These are phyloP conservation scores for Metridium senile DNA, from an alignment of 92 coral and sea anemone genomes.

Conservation along the genomic window DNA sequence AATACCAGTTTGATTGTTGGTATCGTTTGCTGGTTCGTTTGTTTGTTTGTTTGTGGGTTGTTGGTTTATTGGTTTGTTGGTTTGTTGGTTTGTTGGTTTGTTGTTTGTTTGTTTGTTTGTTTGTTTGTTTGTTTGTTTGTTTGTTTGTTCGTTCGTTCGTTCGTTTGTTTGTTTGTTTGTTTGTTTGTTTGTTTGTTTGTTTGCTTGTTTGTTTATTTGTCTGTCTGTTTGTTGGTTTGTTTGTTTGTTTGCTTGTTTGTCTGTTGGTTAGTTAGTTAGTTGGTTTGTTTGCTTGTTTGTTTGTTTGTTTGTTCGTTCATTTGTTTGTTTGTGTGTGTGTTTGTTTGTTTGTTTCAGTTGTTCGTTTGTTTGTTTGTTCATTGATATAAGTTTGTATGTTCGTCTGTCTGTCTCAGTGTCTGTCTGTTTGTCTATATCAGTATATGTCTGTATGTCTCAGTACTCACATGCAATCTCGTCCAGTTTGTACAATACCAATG, in stretches of 20 bases:
- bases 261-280: too few species aligned
- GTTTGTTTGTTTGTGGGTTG: too few species aligned
- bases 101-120: too few species aligned
- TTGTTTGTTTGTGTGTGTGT: not conserved
- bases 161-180: not conserved
- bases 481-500: constrained; percentile 61
- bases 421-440: not conserved
- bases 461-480: constrained; percentile 95
- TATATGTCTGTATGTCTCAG: not conserved
- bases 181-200: not conserved
- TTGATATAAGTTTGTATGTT: not conserved
- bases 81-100: not conserved
- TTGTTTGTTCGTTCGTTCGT: not conserved
- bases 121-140: not conserved
- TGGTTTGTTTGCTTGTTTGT: not conserved
- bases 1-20: too few species aligned
- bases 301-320: not conserved
- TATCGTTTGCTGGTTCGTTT: too few species aligned
- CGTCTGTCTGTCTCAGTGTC: not conserved
- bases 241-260: too few species aligned
- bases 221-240: not conserved
- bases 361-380: too few species aligned
- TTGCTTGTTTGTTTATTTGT: not conserved
- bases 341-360: too few species aligned
- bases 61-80: too few species aligned